A percentile compares a stretch with the other conserved stretches of the same genome.
Evolutionary conservation across 2,888 invertebrate species (phyloP).

Genomic region (Isoperla grammatica): DNA sequence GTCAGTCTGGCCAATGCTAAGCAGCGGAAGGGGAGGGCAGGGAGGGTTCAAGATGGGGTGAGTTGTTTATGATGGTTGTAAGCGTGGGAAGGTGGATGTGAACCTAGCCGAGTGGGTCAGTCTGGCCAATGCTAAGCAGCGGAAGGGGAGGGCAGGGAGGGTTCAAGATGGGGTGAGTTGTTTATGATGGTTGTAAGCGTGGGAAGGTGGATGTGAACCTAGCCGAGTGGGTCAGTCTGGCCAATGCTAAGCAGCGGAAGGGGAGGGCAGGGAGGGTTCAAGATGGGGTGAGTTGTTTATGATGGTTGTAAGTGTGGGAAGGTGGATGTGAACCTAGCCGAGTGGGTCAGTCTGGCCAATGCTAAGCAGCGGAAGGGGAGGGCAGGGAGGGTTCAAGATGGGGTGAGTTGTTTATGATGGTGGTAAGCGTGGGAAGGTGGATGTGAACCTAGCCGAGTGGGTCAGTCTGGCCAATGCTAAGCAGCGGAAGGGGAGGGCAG

Average conservation of each 20-base stretch:
- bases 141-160: slow-evolving; percentile 81
- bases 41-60: slow-evolving; percentile 47
- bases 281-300: too few species aligned
- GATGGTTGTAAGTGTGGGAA: too few species aligned
- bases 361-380: slow-evolving; percentile 80
- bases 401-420: too few species aligned
- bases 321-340: too few species aligned
- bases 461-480: slow-evolving; percentile 76
- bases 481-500: slow-evolving; percentile 84
- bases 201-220: too few species aligned
- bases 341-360: slow-evolving; percentile 79
- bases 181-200: too few species aligned
- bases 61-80: too few species aligned
- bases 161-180: slow-evolving; percentile 38
- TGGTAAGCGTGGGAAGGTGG: too few species aligned
- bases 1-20: slow-evolving; percentile 76
- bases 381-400: slow-evolving; percentile 56
- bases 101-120: too few species aligned
- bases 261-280: slow-evolving; percentile 72
- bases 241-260: slow-evolving; percentile 79
- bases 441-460: too few species aligned
- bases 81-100: too few species aligned
- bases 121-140: slow-evolving; percentile 77
- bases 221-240: too few species aligned
- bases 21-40: slow-evolving; percentile 84